phyloP scores from a whole-genome alignment of 2,113 vertebrate genomes.

The Platysteira castanea region DNA sequence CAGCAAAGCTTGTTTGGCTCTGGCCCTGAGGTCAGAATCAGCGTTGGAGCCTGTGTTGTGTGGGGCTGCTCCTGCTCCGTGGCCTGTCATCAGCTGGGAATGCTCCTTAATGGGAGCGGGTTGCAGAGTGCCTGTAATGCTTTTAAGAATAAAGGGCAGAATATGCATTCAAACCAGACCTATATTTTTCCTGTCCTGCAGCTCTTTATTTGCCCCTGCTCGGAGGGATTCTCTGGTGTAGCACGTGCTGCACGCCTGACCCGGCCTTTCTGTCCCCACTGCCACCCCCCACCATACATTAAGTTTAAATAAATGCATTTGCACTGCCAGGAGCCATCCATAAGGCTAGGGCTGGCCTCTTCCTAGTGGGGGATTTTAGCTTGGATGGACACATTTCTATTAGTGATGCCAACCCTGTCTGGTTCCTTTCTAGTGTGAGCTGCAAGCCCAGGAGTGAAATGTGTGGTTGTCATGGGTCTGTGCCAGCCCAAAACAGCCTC shows the following conservation, averaged over 20 bases:
- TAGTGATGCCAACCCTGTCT: neutral
- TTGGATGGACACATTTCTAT: neutral
- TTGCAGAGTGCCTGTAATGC: conserved; percentile 13
- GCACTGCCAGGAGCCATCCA: neutral
- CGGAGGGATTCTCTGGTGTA: neutral
- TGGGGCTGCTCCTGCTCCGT: neutral
- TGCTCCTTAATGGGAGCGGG: neutral
- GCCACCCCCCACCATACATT: neutral
- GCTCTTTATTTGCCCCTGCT: conserved; percentile 37
- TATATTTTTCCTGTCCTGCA: neutral
- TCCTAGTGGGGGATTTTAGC: neutral
- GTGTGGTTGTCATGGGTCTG: neutral
- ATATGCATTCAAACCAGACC: neutral
- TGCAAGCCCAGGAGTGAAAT: neutral
- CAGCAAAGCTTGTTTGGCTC: neutral
- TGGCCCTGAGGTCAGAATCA: neutral
- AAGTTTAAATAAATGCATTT: neutral
- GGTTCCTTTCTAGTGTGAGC: neutral
- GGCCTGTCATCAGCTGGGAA: conserved; percentile 24
- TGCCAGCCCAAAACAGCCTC: neutral
- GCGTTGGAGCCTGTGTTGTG: neutral
- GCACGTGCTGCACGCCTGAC: neutral
- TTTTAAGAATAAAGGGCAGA: conserved; percentile 40
- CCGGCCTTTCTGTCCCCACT: neutral
- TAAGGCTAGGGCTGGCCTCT: neutral